Percentiles rank a stretch among this genome's conserved stretches.
These are phyloP conservation scores for Elysia chlorotica DNA, from an alignment of 1,140 invertebrate species.

Conservation along the genomic window DNA sequence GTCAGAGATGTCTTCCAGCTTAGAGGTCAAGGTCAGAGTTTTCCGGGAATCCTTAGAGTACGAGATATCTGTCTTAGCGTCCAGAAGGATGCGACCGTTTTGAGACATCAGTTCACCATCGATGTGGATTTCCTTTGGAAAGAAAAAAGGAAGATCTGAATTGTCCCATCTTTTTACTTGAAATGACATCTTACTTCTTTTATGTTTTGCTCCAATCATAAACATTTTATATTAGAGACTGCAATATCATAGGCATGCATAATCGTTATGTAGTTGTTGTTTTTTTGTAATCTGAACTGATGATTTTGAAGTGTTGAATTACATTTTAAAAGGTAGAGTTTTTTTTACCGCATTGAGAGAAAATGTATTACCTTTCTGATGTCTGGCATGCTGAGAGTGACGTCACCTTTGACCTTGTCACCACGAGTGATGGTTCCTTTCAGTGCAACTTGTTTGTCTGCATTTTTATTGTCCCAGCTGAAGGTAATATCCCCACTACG, in stretches of 20 bases:
- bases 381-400: neutral
- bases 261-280: too few relatives aligned
- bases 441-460: constrained; percentile 1
- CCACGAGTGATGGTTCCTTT: neutral
- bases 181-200: too few relatives aligned
- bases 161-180: too few relatives aligned
- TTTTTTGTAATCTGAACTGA: too few relatives aligned
- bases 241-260: too few relatives aligned
- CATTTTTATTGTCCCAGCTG: constrained; percentile 40
- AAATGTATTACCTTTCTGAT: neutral
- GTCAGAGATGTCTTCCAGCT: constrained; percentile 36
- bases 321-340: too few relatives aligned
- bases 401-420: neutral
- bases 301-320: too few relatives aligned
- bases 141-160: neutral
- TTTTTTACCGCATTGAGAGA: too few relatives aligned
- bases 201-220: too few relatives aligned
- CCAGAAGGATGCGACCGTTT: constrained; percentile 32
- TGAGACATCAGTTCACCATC: constrained; percentile 36
- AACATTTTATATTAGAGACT: too few relatives aligned
- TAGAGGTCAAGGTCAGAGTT: constrained; percentile 49
- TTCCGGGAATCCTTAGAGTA: constrained; percentile 46
- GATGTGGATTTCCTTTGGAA: constrained; percentile 25
- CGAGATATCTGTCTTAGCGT: constrained; percentile 49
- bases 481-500: constrained; percentile 13